Conservation (phyloP, 2,888 invertebrate genomes). For the Trachelus tabidus region DNA sequence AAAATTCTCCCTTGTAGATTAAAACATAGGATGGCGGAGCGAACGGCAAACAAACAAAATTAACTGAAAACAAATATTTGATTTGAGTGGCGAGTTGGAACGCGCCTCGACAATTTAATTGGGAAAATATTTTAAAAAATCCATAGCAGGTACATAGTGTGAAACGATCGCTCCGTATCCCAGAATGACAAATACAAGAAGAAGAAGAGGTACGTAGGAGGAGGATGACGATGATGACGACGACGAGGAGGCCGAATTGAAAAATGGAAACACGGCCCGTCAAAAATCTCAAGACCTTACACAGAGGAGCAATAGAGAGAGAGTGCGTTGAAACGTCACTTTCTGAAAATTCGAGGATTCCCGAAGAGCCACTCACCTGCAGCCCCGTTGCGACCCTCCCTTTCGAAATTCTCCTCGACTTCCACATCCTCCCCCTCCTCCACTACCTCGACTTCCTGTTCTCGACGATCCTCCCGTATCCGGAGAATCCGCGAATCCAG, state of each 20-base stretch:
- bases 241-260: background rate
- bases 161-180: background rate
- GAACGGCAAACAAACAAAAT: slow-evolving; percentile 4
- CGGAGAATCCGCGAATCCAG: background rate
- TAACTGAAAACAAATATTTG: slow-evolving; percentile 1
- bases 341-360: slow-evolving; percentile 55
- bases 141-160: background rate
- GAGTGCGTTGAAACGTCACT: slow-evolving; percentile 32
- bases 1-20: background rate
- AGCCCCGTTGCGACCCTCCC: slow-evolving; percentile 43
- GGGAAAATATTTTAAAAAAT: background rate
- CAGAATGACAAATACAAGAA: background rate
- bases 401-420: slow-evolving; percentile 32
- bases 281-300: background rate
- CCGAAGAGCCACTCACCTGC: slow-evolving; percentile 62
- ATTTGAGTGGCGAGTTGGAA: slow-evolving; percentile 40
- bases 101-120: slow-evolving; percentile 26
- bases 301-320: background rate
- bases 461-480: slow-evolving; percentile 1
- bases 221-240: slow-evolving; percentile 27
- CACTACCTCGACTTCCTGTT: slow-evolving; percentile 17
- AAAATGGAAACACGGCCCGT: background rate
- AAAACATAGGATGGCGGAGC: background rate
- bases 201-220: slow-evolving; percentile 16
- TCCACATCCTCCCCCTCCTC: slow-evolving; percentile 27